Percentiles rank a stretch among this genome's conserved stretches.
phyloP scores from a whole-genome alignment of 2,888 invertebrate genomes.

The Exocentrus adspersus region DNA sequence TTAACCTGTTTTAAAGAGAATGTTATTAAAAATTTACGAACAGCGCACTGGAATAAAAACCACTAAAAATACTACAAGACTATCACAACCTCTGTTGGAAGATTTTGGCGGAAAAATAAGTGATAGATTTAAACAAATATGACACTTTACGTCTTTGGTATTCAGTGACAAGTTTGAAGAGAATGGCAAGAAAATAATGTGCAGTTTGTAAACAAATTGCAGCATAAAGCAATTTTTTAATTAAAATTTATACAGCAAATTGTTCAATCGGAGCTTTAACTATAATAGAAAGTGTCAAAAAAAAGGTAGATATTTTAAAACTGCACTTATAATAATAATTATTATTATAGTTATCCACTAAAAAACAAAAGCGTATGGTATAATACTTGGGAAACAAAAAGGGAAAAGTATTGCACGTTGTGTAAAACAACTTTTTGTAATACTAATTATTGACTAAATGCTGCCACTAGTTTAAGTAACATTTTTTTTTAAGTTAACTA shows the following conservation, averaged over 20 bases:
- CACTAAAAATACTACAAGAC: slow-evolving; percentile 54
- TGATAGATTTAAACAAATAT: slow-evolving; percentile 49
- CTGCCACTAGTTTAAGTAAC: slow-evolving; percentile 60
- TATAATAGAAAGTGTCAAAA: slow-evolving; percentile 38
- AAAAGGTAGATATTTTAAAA: slow-evolving; percentile 31
- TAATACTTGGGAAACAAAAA: slow-evolving; percentile 59
- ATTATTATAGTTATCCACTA: slow-evolving; percentile 52
- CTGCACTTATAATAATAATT: slow-evolving; percentile 51
- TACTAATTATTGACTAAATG: slow-evolving; percentile 63
- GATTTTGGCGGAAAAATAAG: slow-evolving; percentile 60
- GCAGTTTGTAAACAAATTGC: slow-evolving; percentile 27
- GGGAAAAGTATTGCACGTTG: slow-evolving; percentile 62
- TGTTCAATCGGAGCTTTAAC: slow-evolving; percentile 5
- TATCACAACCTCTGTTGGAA: slow-evolving; percentile 65
- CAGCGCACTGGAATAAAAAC: slow-evolving; percentile 50
- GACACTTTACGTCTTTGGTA: slow-evolving; percentile 64
- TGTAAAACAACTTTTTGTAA: slow-evolving; percentile 56
- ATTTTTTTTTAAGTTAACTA: slow-evolving; percentile 52
- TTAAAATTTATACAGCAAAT: no score
- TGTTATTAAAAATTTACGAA: slow-evolving; percentile 31
- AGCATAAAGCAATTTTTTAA: slow-evolving; percentile 15
- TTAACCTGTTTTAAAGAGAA: slow-evolving; percentile 31
- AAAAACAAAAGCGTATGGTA: slow-evolving; percentile 56
- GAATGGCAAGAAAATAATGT: slow-evolving; percentile 52
- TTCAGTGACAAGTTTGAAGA: slow-evolving; percentile 55